These are phyloP conservation scores for Leuciscus idus DNA, from an alignment of 2,113 vertebrate species.

Conservation along the genomic window DNA sequence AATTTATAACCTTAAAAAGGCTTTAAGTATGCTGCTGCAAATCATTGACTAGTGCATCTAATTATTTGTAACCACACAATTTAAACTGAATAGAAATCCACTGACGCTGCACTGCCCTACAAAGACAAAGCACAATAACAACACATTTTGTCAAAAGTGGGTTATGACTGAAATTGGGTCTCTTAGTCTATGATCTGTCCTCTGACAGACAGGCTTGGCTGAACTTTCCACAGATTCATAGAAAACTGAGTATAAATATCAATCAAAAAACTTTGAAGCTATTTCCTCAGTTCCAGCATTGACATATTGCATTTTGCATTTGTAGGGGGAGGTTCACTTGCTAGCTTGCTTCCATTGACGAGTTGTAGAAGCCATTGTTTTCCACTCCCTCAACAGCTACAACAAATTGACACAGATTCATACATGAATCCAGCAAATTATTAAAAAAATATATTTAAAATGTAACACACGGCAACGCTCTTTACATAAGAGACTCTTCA, in stretches of 20 bases:
- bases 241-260: neutral
- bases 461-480: slow-evolving; percentile 6
- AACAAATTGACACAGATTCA: slow-evolving; percentile 13
- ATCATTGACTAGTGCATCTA: neutral
- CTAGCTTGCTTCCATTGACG: neutral
- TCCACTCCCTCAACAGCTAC: slow-evolving; percentile 9
- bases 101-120: neutral
- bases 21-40: neutral
- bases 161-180: neutral
- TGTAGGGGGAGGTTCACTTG: neutral
- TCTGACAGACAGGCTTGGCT: neutral
- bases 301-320: neutral
- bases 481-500: slow-evolving; percentile 52
- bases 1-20: neutral
- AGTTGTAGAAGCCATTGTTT: neutral
- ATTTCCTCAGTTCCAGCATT: neutral
- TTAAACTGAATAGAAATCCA: slow-evolving; percentile 12
- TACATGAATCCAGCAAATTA: neutral
- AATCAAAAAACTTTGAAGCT: neutral
- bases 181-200: slow-evolving; percentile 10
- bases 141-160: slow-evolving; percentile 4
- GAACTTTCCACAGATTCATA: neutral
- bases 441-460: neutral
- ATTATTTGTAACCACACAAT: neutral
- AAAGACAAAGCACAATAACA: slow-evolving; percentile 20